A percentile compares a stretch with the other conserved stretches of the same genome.
These are phyloP conservation scores for Acanthis flammea DNA, from an alignment of 2,797 vertebrate species.

Conservation along the genomic window DNA sequence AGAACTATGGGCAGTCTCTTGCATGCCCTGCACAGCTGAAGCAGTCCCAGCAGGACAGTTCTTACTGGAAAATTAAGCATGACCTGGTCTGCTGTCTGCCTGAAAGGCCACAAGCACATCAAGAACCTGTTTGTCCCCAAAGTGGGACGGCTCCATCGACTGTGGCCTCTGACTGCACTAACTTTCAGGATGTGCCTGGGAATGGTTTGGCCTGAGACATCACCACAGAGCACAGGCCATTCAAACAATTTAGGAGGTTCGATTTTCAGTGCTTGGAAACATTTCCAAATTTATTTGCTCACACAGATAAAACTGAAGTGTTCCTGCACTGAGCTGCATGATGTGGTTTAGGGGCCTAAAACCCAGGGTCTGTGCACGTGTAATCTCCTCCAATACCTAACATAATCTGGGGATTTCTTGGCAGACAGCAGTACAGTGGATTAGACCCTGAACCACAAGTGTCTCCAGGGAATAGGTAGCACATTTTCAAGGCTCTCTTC, in stretches of 20 bases:
- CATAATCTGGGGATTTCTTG: slow-evolving; percentile 18
- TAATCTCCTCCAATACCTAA: not conserved
- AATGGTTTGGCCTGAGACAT: not conserved
- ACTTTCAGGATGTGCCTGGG: not conserved
- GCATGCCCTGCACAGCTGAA: not conserved
- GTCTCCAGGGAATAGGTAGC: slow-evolving; percentile 31
- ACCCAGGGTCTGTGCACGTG: fast-evolving
- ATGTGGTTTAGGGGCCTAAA: not conserved
- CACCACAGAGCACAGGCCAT: not conserved
- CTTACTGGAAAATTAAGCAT: not conserved
- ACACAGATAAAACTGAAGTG: not conserved
- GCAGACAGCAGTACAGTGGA: slow-evolving; percentile 21
- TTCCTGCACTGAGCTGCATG: not conserved
- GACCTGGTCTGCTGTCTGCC: not conserved
- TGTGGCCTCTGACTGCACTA: not conserved
- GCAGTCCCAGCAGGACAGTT: not conserved
- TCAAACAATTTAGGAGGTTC: not conserved
- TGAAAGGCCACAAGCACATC: not conserved
- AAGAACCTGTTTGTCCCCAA: fast-evolving
- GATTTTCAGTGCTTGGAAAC: not conserved
- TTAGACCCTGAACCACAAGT: slow-evolving; percentile 41
- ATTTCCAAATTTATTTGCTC: not conserved
- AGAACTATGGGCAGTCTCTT: not conserved
- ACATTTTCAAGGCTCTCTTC: not conserved
- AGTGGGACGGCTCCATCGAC: not conserved